These are phyloP conservation scores for Drosophila antonietae DNA, from an alignment of 2,888 invertebrate species.

Conservation along the genomic window DNA sequence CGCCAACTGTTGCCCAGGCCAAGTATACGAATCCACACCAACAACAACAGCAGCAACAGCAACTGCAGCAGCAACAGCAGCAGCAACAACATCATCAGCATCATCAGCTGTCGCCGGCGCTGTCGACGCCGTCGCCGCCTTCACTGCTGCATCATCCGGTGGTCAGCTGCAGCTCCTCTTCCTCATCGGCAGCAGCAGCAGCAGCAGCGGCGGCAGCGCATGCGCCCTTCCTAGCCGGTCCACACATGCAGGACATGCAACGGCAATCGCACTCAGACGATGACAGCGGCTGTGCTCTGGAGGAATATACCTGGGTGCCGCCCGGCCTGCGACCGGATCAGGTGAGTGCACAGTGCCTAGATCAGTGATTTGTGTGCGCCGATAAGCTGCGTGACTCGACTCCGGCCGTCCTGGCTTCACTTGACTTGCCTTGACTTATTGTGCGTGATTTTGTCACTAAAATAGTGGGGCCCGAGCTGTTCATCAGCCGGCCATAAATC, in stretches of 20 bases:
- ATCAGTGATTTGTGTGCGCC: slow-evolving; percentile 56
- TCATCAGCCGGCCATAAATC: slow-evolving; percentile 68
- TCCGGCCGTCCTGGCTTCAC: neutral
- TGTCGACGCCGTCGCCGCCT: slow-evolving; percentile 84
- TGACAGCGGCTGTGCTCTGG: slow-evolving; percentile 99
- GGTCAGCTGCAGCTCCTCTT: slow-evolving; percentile 25
- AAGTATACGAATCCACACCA: slow-evolving; percentile 78
- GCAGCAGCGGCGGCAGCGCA: slow-evolving; percentile 73
- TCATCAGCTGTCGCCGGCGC: slow-evolving; percentile 82
- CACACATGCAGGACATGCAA: slow-evolving; percentile 88
- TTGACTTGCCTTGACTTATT: slow-evolving; percentile 68
- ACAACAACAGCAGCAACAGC: slow-evolving; percentile 54
- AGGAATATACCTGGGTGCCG: slow-evolving; percentile 99
- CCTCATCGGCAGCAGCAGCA: slow-evolving; percentile 9
- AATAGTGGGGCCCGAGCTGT: slow-evolving; percentile 1
- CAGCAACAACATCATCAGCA: slow-evolving; percentile 44
- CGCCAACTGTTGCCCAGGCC: slow-evolving; percentile 64
- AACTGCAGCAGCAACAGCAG: slow-evolving; percentile 39
- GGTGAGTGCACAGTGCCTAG: slow-evolving; percentile 86
- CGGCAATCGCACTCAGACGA: slow-evolving; percentile 97
- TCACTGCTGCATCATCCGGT: slow-evolving; percentile 81
- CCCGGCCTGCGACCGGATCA: slow-evolving; percentile 98
- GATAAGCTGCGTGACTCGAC: slow-evolving; percentile 51
- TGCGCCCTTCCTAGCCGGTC: slow-evolving; percentile 82
- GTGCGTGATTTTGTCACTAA: slow-evolving; percentile 62